Evolutionary conservation across 2,888 invertebrate genomes (phyloP), one percentile per base, ranked within the genome.

Genomic region (Chrysomela aeneicollis): DNA sequence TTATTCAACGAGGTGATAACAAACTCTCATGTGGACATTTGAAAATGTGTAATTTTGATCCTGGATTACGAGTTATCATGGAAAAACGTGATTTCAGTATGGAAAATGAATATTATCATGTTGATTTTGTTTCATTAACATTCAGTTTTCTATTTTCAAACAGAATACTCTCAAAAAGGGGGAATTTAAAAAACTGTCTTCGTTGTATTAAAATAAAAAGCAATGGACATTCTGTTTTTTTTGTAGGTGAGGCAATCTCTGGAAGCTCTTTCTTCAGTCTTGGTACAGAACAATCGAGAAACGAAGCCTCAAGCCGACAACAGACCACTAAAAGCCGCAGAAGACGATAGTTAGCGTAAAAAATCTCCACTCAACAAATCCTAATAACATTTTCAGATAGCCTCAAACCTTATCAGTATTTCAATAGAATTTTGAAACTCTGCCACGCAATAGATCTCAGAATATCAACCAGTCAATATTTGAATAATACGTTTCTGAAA

Each of bases 201-300:
- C n/a, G n/a, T n/a, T n/a, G n/a, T n/a, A n/a, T n/a, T n/a, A n/a
- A n/a, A n/a, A n/a, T n/a, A n/a, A n/a, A n/a, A n/a, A n/a, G n/a
- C n/a, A n/a, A n/a, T n/a, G n/a, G n/a, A n/a, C n/a, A n/a, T n/a
- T n/a, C n/a, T n/a, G n/a, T n/a, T n/a, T n/a, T n/a, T n/a, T 54
- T 84, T 84, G 1, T 82, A 93, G 93, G 92, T 93, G 65, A 88
- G 93, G 68, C 90, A 92, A 81, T 92, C 92, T 61, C 82, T 93
- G 78, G 93, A 93, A 83, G 90, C 91, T 55, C 83, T 93, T 71
- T 92, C 93, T 19, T 88, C 90, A 71, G 87, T 92, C 67, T 70
- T 83, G 64, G 77, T 79, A 67, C 79, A 80, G 65, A 81, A 77
- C 46, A 61, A 61, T 46, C 57, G 50, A 17, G 22, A 50, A 9